Base-by-base conservation (phyloP, 2,797 vertebrate genomes). In the Spea hammondii region DNA sequence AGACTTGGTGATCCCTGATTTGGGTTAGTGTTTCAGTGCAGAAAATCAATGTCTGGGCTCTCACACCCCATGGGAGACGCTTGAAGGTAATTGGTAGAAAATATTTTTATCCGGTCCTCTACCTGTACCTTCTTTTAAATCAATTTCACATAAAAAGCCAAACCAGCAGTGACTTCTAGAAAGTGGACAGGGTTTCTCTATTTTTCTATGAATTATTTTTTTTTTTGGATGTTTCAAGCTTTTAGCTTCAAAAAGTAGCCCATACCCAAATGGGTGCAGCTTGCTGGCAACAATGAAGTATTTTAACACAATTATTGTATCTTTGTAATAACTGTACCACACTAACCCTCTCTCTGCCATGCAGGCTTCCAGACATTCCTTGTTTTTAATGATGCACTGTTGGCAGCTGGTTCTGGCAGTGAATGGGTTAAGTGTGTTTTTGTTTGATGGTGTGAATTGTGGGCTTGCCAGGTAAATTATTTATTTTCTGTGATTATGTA, bases 401-500 rank as follows among this genome's bases (percentile, higher is more conserved):
- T 57, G 57, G 59, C 59, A 32, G 59, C n/a, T 32, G 32, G 12
- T 73, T 71, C 47, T 65, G 14, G 48, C 59, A 57, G 32, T 77
- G 14, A 69, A 81, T 76, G 69, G 17, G 74, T 72, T 72, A 53
- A 72, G 59, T 68, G 67, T 65, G 59, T 67, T 60, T 32, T 32
- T 59, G 68, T 65, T 80, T 70, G 49, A 75, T 54, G 12, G 72
- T 72, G 59, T 72, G 54, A 72, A n/a, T 57, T 46, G 54, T 72
- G 55, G 10, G 70, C 32, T 65, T 66, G 66, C 76, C 48, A 12
- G 69, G 54, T 66, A 72, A 70, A 74, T 82, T 82, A 82, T 77
- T 82, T 82, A 82, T 82, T 82, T 73, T 60, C 70, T 82, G 79
- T 82, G 79, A 65, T 77, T 77, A 44, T 76, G 51, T 54, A 68